These are phyloP conservation scores for Lasioglossum lativentre DNA, from an alignment of 2,888 invertebrate species.

Conservation along the genomic window DNA sequence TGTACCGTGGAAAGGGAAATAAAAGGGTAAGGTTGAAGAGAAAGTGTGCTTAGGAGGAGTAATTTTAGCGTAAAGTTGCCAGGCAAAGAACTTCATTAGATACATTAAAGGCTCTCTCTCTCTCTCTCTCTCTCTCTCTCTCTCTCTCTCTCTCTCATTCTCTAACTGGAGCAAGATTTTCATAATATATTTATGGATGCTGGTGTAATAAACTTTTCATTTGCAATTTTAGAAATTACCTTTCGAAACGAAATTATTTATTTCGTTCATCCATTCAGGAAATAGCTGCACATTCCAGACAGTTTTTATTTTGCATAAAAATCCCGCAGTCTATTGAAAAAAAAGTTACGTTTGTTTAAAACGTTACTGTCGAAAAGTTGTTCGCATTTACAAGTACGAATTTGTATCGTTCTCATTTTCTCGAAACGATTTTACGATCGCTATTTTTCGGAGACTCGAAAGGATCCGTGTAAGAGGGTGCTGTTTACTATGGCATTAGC, in stretches of 20 bases:
- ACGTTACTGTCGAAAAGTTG: not conserved
- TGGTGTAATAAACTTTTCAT: not conserved
- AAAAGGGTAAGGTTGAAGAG: not conserved
- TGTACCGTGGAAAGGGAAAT: not conserved
- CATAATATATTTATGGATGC: not conserved
- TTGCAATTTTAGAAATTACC: conserved; percentile 11
- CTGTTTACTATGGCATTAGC: conserved; percentile 42
- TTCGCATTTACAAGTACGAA: not conserved
- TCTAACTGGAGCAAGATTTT: conserved; percentile 8
- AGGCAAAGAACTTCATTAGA: not conserved
- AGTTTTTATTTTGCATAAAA: not conserved
- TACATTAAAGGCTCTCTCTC: not conserved
- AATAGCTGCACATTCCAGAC: no score
- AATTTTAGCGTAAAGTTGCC: conserved; percentile 7
- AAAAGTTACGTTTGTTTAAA: no score
- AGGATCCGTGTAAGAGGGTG: conserved; percentile 26
- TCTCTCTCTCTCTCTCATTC: not conserved
- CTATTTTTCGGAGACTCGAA: not conserved
- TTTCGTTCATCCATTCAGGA: no score
- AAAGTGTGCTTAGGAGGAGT: not conserved
- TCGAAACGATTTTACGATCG: no score
- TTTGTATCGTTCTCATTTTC: not conserved
- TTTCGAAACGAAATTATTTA: no score
- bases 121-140: not conserved
- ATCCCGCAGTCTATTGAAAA: no score